Conservation (phyloP, 2,113 vertebrate species). For the Panthera leo region DNA sequence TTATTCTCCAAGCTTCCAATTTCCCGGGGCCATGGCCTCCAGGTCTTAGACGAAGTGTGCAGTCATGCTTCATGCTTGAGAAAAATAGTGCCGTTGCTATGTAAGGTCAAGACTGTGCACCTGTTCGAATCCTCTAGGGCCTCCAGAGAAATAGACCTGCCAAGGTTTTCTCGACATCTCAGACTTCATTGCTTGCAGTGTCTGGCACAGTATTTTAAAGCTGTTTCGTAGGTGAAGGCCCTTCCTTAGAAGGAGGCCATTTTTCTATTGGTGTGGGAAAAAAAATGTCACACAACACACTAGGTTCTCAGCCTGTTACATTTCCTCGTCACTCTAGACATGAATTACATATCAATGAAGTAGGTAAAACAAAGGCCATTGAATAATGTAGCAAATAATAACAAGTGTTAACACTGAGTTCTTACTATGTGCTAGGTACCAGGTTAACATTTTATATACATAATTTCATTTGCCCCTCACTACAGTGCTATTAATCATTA, state of each 20-base stretch:
- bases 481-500: not conserved
- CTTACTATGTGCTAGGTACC: not conserved
- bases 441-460: not conserved
- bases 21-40: slow-evolving; percentile 53
- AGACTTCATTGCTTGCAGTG: not conserved
- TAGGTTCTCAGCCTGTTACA: not conserved
- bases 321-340: not conserved
- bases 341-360: not conserved
- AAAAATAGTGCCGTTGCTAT: slow-evolving; percentile 30
- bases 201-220: slow-evolving; percentile 58
- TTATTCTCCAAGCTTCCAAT: slow-evolving; percentile 67
- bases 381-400: not conserved
- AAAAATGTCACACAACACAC: slow-evolving; percentile 31
- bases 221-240: slow-evolving; percentile 44
- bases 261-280: slow-evolving; percentile 55
- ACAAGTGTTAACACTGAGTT: not conserved
- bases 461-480: not conserved
- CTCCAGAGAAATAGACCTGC: slow-evolving; percentile 65
- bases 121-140: slow-evolving; percentile 54
- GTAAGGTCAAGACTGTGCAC: slow-evolving; percentile 66
- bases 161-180: slow-evolving; percentile 39
- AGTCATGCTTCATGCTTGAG: slow-evolving; percentile 59
- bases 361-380: not conserved
- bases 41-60: not conserved
- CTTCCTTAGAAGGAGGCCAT: slow-evolving; percentile 32